Base-by-base conservation (phyloP, 2,797 vertebrate genomes). In the Hypotaenidia philippensis region DNA sequence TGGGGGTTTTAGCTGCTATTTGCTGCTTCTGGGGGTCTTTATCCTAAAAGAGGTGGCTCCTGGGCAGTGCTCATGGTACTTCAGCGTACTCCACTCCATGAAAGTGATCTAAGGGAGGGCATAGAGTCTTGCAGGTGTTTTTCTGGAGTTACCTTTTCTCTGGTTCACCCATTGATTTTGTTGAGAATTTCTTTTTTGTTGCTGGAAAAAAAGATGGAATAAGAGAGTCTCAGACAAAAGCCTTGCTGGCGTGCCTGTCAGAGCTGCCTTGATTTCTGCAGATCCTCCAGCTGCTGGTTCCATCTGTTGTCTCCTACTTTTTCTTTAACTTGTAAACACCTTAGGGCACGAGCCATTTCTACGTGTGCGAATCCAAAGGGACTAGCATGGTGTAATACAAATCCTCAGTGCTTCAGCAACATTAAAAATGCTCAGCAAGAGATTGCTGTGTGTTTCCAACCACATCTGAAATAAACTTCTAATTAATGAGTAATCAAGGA, bases 291-390 rank as follows among this genome's bases (percentile, higher is more conserved):
- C 90, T 96, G 88, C 81, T 87, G 70, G 29, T 91, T 93, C 92
- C 92, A 87, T 97, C 95, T 97, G 93, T 52, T 84, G 68, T 93
- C 92, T 94, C 78, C 59, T 86, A n/a, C 32, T 40, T 88, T 60
- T 72, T 76, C 27, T 91, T 86, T 79, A 59, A 15, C n/a, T 90
- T 77, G 36, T 49, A 79, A 84, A 64, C 81, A 96, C 88, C 94
- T 95, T 78, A 66, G 83, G 83, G 86, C 71, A 70, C 1, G 6
- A 94, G 64, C 27, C 44, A 7, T 61, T 91, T 74, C 79, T 69
- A 15, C 1, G 1, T 63, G 52, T 61, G 41, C 0, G 0, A 75
- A 32, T 87, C 49, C 29, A 70, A 66, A 63, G 59, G 45, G 50
- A 47, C 22, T 1, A 1, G 13, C 23, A n/a, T 6, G 22, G n/a